Conservation (phyloP, 2,888 invertebrate species). For the Sarcophaga rosellei region DNA sequence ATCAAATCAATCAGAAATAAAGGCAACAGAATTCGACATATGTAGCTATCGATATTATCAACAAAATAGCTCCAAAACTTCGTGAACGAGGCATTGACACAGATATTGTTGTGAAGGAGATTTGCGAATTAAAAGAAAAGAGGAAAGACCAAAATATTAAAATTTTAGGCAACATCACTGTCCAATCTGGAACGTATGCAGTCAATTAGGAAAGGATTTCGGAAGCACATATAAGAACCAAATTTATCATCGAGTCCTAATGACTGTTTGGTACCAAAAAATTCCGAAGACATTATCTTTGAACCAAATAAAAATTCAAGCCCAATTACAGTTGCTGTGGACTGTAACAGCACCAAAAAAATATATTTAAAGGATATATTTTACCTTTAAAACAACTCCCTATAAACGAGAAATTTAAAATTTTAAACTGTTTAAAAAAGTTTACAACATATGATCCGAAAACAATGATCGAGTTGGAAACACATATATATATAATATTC, state of each 20-base stretch:
- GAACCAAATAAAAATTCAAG: neutral
- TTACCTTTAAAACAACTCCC: too few species aligned
- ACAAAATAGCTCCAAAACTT: constrained; percentile 33
- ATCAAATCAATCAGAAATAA: too few species aligned
- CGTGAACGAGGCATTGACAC: constrained; percentile 37
- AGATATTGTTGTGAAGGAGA: constrained; percentile 25
- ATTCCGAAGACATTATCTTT: neutral
- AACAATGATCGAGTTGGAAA: too few species aligned
- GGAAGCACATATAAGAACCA: neutral
- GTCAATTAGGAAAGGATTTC: constrained; percentile 32
- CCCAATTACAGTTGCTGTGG: neutral
- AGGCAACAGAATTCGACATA: constrained; percentile 26
- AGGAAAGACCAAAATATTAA: neutral
- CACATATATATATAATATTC: too few species aligned
- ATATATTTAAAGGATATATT: too few species aligned
- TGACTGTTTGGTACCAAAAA: too few species aligned
- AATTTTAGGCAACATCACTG: constrained; percentile 23
- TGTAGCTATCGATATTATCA: constrained; percentile 42
- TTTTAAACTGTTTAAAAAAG: too few species aligned
- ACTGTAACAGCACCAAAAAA: too few species aligned
- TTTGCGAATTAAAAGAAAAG: neutral
- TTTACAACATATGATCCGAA: too few species aligned
- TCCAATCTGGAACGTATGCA: constrained; percentile 26
- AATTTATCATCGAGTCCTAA: too few species aligned
- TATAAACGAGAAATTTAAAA: too few species aligned